phyloP scores from a whole-genome alignment of 2,113 vertebrate genomes.

The Astur gentilis region DNA sequence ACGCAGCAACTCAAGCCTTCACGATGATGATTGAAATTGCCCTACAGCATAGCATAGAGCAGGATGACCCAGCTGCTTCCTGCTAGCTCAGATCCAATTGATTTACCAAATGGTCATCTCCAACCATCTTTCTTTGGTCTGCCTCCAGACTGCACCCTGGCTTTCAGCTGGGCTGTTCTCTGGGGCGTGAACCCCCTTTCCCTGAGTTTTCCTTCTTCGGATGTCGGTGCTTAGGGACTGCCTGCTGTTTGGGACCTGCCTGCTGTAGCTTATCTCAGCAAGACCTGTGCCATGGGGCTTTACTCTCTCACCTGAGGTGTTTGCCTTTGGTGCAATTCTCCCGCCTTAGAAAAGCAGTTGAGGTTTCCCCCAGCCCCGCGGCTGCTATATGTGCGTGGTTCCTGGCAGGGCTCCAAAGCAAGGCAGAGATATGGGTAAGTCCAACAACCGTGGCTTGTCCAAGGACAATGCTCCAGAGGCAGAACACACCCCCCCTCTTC shows the following conservation, averaged over 20 bases:
- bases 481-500: not conserved
- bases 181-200: not conserved
- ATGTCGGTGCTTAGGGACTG: not conserved
- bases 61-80: not conserved
- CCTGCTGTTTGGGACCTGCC: not conserved
- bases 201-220: not conserved
- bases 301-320: not conserved
- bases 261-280: not conserved
- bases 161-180: not conserved
- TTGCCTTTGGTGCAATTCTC: not conserved
- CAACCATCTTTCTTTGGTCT: not conserved
- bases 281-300: not conserved
- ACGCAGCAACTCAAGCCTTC: slow-evolving; percentile 12
- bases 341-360: not conserved
- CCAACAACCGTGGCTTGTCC: not conserved
- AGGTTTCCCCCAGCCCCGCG: not conserved
- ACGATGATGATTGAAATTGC: not conserved
- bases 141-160: not conserved
- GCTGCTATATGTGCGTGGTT: not conserved
- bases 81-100: not conserved
- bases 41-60: not conserved
- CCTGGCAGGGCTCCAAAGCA: not conserved
- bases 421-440: not conserved
- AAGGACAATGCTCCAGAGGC: not conserved
- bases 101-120: not conserved